Evolutionary conservation across 2,113 vertebrate species (phyloP).

Genomic region (Epinephelus cyanopodus): DNA sequence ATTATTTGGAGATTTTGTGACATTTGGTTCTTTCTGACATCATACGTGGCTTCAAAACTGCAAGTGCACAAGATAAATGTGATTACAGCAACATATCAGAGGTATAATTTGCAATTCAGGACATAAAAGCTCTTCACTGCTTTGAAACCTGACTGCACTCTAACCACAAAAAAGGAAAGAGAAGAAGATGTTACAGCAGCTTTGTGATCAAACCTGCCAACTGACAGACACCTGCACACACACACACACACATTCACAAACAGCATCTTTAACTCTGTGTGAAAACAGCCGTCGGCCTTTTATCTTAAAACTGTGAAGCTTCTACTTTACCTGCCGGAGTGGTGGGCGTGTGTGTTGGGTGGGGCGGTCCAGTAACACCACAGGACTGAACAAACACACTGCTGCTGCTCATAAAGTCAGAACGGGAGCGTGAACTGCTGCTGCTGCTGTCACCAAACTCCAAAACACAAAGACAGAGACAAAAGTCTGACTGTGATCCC

Average conservation of each 20-base stretch:
- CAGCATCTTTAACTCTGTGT: neutral
- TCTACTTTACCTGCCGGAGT: constrained; percentile 56
- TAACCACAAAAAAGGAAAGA: neutral
- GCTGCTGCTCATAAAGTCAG: constrained; percentile 32
- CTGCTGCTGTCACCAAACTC: constrained; percentile 31
- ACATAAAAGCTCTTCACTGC: neutral
- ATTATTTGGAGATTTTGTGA: neutral
- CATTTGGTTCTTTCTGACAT: neutral
- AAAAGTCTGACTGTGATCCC: constrained; percentile 22
- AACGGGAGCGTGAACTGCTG: constrained; percentile 10
- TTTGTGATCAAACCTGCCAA: neutral
- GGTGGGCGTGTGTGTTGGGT: constrained; percentile 16
- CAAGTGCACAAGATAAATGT: neutral
- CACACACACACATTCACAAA: too few relatives aligned
- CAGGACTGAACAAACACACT: constrained; percentile 29
- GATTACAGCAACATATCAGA: neutral
- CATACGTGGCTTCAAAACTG: too few relatives aligned
- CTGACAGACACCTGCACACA: constrained; percentile 14
- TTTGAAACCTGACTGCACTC: neutral
- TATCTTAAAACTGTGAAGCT: neutral
- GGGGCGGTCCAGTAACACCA: constrained; percentile 33
- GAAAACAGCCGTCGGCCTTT: neutral
- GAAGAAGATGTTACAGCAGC: neutral
- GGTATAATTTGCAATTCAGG: neutral
- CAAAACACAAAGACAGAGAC: constrained; percentile 17